These are phyloP conservation scores for Malthinus seriepunctatus DNA, from an alignment of 2,888 invertebrate genomes.

Conservation along the genomic window DNA sequence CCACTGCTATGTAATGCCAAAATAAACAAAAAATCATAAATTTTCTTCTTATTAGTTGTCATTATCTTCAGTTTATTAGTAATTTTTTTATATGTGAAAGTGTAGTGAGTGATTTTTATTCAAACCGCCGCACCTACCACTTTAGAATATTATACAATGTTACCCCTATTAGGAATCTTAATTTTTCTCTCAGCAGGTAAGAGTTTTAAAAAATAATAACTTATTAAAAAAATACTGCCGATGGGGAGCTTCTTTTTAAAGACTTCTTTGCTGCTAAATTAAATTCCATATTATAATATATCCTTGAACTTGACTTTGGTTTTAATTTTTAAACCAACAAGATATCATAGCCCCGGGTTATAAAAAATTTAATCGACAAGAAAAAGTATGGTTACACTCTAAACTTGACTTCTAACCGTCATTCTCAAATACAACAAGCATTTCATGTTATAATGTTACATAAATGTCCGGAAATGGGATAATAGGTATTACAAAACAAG, in stretches of 20 bases:
- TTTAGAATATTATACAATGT: constrained; percentile 28
- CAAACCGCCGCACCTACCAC: constrained; percentile 21
- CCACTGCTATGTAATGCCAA: constrained; percentile 30
- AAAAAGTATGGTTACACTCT: no score
- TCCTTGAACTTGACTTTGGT: neutral
- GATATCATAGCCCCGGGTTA: no score
- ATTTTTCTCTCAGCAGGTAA: constrained; percentile 34
- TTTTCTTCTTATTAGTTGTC: constrained; percentile 26
- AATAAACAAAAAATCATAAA: constrained; percentile 20
- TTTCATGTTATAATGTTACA: no score
- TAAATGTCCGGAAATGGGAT: no score
- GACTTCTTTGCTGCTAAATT: no score
- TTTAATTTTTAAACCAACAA: neutral
- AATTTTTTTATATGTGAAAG: constrained; percentile 22
- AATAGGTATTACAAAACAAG: no score
- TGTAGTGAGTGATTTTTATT: constrained; percentile 22
- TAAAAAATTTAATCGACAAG: no score
- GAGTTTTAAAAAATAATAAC: neutral
- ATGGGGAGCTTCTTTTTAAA: no score
- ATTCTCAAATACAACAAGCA: no score
- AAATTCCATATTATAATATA: neutral
- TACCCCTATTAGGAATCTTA: constrained; percentile 33
- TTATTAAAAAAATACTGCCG: no score
- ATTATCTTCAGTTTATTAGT: constrained; percentile 23
- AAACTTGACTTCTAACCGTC: no score